These are phyloP conservation scores for Callithrix jacchus DNA, from an alignment of 2,113 vertebrate species.

Conservation along the genomic window DNA sequence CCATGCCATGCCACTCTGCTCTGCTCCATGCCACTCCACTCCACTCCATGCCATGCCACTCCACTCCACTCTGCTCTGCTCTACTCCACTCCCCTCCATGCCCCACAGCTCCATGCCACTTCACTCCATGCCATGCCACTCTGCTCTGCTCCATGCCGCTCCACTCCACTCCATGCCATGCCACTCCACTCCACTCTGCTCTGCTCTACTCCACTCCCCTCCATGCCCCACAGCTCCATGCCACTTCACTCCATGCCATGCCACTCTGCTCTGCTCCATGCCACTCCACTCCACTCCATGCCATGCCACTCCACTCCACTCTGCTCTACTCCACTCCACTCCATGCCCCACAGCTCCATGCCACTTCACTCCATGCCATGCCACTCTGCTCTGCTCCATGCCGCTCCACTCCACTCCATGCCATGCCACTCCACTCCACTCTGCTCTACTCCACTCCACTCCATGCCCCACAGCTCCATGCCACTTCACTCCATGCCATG, in stretches of 20 bases:
- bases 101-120: not conserved
- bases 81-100: fast-evolving
- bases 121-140: fast-evolving
- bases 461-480: too few relatives aligned
- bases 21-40: not conserved
- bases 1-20: not conserved
- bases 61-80: fast-evolving
- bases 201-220: fast-evolving
- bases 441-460: not conserved
- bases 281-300: too few relatives aligned
- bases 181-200: fast-evolving
- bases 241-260: too few relatives aligned
- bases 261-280: fast-evolving
- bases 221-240: fast-evolving
- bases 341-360: too few relatives aligned
- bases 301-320: too few relatives aligned
- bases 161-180: not conserved
- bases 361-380: too few relatives aligned
- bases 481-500: too few relatives aligned
- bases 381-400: fast-evolving
- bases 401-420: not conserved
- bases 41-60: not conserved
- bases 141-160: not conserved
- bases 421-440: too few relatives aligned
- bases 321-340: not conserved